Evolutionary conservation across 2,888 invertebrate species (phyloP).

Genomic region (Antitype chi): DNA sequence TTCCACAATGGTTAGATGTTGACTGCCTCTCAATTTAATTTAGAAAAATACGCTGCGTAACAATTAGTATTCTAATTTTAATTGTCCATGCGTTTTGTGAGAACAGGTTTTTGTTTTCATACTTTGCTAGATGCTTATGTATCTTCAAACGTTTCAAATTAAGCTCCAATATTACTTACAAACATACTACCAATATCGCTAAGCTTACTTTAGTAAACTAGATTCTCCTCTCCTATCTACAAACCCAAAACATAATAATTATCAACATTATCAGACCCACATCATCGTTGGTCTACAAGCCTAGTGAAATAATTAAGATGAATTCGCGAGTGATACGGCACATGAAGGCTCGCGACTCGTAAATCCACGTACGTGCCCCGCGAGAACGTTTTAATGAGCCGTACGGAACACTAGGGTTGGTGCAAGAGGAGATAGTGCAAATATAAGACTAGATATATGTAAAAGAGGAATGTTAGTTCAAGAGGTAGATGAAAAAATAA

Average conservation of each 20-base stretch:
- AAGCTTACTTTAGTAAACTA: constrained; percentile 12
- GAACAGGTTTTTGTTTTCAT: background rate
- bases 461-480: background rate
- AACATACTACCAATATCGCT: background rate
- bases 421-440: constrained; percentile 6
- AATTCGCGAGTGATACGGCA: constrained; percentile 60
- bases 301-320: constrained; percentile 69
- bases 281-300: constrained; percentile 46
- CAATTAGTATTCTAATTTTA: background rate
- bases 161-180: background rate
- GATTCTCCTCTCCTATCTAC: background rate
- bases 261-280: constrained; percentile 55
- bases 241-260: constrained; percentile 37
- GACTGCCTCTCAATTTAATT: background rate
- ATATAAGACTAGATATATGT: constrained; percentile 7
- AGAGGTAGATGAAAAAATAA: background rate
- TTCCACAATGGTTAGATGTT: background rate
- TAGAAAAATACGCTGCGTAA: background rate
- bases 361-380: constrained; percentile 75
- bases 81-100: background rate
- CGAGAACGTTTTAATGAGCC: constrained; percentile 77
- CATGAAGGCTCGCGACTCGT: constrained; percentile 66
- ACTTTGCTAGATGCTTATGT: background rate
- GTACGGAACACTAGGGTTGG: constrained; percentile 64
- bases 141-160: background rate